Conservation (phyloP, 2,888 invertebrate species). For the Cephus pygmeus region DNA sequence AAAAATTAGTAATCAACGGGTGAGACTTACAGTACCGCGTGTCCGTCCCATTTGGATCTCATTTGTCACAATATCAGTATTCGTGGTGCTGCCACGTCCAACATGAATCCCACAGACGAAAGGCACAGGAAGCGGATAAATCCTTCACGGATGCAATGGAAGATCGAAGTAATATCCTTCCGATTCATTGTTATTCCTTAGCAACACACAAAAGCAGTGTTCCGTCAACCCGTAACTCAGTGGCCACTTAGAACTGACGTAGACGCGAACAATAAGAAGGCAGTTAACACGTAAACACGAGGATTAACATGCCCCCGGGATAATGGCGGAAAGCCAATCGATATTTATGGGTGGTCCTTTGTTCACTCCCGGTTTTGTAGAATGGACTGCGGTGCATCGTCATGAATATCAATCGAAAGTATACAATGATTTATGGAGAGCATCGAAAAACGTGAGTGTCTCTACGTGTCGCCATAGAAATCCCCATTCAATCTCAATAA, state of each 20-base stretch:
- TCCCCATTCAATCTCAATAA: not conserved
- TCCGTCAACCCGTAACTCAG: constrained; percentile 19
- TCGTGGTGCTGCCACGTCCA: not conserved
- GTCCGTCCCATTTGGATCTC: constrained; percentile 8
- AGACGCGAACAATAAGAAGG: constrained; percentile 11
- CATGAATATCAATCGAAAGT: constrained; percentile 4
- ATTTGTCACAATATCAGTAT: constrained; percentile 1
- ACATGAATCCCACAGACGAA: not conserved
- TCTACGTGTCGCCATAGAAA: not conserved
- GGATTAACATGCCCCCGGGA: constrained; percentile 12
- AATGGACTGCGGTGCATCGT: not conserved
- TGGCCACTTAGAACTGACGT: constrained; percentile 21
- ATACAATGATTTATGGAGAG: constrained; percentile 3
- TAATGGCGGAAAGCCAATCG: not conserved
- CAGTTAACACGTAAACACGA: constrained; percentile 19
- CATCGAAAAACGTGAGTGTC: not conserved
- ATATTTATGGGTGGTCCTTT: constrained; percentile 9
- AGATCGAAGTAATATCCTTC: not conserved
- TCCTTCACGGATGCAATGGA: not conserved
- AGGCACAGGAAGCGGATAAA: constrained; percentile 8
- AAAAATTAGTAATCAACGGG: not conserved
- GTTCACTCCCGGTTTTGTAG: constrained; percentile 3
- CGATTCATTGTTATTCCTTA: constrained; percentile 8
- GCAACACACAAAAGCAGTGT: not conserved
- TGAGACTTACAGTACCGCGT: not conserved